Evolutionary conservation across 2,888 invertebrate species (phyloP), one percentile per base, ranked within the genome.

Genomic region (Baronia brevicornis): DNA sequence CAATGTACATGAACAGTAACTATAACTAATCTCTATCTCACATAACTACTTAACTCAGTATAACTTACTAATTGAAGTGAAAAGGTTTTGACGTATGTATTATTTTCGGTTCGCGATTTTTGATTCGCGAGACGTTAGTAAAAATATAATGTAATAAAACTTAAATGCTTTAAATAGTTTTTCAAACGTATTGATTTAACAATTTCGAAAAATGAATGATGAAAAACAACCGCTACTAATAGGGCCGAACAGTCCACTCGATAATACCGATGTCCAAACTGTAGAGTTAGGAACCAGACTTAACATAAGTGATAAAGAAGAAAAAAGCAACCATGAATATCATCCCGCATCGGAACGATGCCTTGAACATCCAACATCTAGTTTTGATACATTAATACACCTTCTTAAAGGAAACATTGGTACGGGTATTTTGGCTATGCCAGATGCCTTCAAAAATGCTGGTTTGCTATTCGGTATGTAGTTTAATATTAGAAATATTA

Each of bases 401-500:
- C 73, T 91, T 41, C 70, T 92, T 18, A 91, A 91, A 67, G 91
- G 90, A 12, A 91, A 91, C 51, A 87, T 89, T 43, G 97, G 97
- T 4, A 97, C 98, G 0, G 98, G 98, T 3, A 96, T 98, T 48
- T 82, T 98, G 46, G 98, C 98, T 4, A 95, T 99, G 94, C 98
- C 98, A 3, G 91, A 95, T 75, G 97, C 96, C 7, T 94, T 97
- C 62, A 91, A 92, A 66, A 94, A 97, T 80, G 91, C 96, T 33
- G 97, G 97, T 5, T 85, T 97, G 35, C 88, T 91, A 57, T 88
- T 96, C 39, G 96, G 97, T 60, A 60, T 56, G 77, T 62, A 35
- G 23, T 17, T 29, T 22, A 20, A 23, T 27, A 24, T 24, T 9
- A 33, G 24, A 19, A 12, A 5, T 28, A 9, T 11, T 24, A 9